A percentile compares a stretch with the other conserved stretches of the same genome.
Evolutionary conservation across 2,113 vertebrate species (phyloP).

Genomic region (Acrocephalus kingi): DNA sequence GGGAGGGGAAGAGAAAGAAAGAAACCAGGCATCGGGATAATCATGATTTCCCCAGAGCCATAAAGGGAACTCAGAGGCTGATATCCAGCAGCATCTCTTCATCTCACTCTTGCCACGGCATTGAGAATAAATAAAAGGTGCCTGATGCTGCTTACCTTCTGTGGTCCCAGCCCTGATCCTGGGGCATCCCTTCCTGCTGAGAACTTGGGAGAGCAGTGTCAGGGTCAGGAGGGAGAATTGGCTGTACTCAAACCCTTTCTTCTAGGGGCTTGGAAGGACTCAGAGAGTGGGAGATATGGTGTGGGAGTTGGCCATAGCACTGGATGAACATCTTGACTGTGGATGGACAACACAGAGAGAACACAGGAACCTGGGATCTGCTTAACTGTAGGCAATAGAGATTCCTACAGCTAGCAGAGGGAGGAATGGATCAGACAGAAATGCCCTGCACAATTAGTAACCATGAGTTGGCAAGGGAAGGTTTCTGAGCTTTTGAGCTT

Average conservation of each 20-base stretch:
- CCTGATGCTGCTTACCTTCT: background rate
- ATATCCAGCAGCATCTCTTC: slow-evolving; percentile 25
- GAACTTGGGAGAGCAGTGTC: background rate
- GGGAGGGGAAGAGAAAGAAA: background rate
- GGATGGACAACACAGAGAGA: background rate
- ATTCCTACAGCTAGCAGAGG: background rate
- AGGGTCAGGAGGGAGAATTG: background rate
- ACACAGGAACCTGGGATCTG: background rate
- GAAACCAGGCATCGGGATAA: slow-evolving; percentile 32
- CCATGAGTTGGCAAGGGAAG: background rate
- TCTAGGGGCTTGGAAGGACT: background rate
- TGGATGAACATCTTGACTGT: background rate
- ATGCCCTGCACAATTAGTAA: background rate
- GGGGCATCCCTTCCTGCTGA: background rate
- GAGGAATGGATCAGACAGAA: background rate
- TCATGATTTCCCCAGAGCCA: slow-evolving; percentile 31
- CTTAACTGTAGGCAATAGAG: background rate
- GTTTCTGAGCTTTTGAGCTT: background rate
- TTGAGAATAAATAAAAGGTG: background rate
- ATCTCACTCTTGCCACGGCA: background rate
- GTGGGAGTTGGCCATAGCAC: rapidly evolving
- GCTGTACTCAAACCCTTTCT: background rate
- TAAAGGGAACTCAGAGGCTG: background rate
- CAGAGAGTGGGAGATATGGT: background rate
- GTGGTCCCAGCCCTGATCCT: background rate